These are phyloP conservation scores for Drosophila orosa DNA, from an alignment of 1,140 invertebrate genomes.

Conservation along the genomic window DNA sequence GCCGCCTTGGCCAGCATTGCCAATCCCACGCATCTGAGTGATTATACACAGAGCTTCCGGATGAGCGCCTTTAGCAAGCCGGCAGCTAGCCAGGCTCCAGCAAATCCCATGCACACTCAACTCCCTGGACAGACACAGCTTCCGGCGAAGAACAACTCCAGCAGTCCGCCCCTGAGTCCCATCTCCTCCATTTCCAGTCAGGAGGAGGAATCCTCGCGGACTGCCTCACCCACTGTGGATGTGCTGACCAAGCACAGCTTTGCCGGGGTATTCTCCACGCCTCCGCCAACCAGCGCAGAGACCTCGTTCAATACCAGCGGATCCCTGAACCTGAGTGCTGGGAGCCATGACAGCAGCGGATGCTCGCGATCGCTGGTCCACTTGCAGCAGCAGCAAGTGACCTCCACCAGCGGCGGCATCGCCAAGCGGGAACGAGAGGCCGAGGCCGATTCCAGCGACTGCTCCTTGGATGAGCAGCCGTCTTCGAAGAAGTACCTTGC, in stretches of 20 bases:
- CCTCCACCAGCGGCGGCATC: slow-evolving; percentile 74
- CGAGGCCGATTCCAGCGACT: slow-evolving; percentile 74
- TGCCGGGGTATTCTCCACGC: slow-evolving; percentile 75
- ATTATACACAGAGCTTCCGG: slow-evolving; percentile 84
- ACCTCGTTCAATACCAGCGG: slow-evolving; percentile 75
- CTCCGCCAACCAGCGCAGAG: slow-evolving; percentile 74
- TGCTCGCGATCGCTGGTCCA: slow-evolving; percentile 52
- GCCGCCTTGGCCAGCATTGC: slow-evolving; percentile 62
- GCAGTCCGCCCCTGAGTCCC: slow-evolving; percentile 87
- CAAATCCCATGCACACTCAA: slow-evolving; percentile 42
- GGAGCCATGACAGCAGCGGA: slow-evolving; percentile 68
- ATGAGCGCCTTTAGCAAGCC: slow-evolving; percentile 81
- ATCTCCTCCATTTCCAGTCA: slow-evolving; percentile 88
- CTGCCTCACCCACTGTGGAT: slow-evolving; percentile 59
- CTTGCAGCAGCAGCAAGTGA: slow-evolving; percentile 82
- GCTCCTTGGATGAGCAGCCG: slow-evolving; percentile 67
- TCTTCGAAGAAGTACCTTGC: slow-evolving; percentile 65
- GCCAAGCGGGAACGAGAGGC: slow-evolving; percentile 61
- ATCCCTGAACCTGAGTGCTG: slow-evolving; percentile 62
- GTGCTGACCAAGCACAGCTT: slow-evolving; percentile 72
- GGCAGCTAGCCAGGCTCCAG: slow-evolving; percentile 15
- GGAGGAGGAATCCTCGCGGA: slow-evolving; percentile 74
- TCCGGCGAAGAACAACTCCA: slow-evolving; percentile 28
- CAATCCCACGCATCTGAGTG: slow-evolving; percentile 85
- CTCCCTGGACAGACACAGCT: slow-evolving; percentile 17